phyloP scores from a whole-genome alignment of 1,140 invertebrate species.

The Polypedilum pembai region DNA sequence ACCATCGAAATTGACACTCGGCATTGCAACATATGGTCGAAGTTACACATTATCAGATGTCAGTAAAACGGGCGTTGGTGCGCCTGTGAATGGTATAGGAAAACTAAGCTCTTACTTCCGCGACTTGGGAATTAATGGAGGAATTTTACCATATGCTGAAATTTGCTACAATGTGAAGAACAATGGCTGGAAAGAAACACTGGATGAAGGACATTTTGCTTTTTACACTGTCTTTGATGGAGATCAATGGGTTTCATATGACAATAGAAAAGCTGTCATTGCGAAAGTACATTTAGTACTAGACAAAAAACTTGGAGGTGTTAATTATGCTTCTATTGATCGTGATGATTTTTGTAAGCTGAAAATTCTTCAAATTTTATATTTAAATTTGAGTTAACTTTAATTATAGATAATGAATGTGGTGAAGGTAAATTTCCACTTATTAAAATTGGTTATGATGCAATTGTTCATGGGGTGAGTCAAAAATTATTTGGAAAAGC shows the following conservation, averaged over 20 bases:
- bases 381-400: neutral
- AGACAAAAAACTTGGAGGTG: conserved; percentile 68
- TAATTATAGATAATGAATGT: neutral
- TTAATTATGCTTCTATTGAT: conserved; percentile 86
- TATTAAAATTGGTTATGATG: neutral
- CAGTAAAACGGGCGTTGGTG: conserved; percentile 60
- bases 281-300: conserved; percentile 70
- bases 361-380: neutral
- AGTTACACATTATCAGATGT: conserved; percentile 60
- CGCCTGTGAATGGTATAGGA: conserved; percentile 64
- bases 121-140: conserved; percentile 44
- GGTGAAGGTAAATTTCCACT: neutral
- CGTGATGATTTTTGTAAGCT: conserved; percentile 63
- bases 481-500: neutral
- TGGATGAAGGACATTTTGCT: neutral
- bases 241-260: conserved; percentile 83
- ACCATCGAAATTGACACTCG: conserved; percentile 72
- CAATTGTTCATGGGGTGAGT: neutral
- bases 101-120: conserved; percentile 60
- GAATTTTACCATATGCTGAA: conserved; percentile 54
- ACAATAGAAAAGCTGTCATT: conserved; percentile 70
- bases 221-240: conserved; percentile 72
- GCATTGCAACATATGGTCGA: conserved; percentile 85
- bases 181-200: conserved; percentile 58
- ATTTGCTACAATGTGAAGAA: conserved; percentile 63